These are phyloP conservation scores for Conistra vaccinii DNA, from an alignment of 2,888 invertebrate genomes.

Conservation along the genomic window DNA sequence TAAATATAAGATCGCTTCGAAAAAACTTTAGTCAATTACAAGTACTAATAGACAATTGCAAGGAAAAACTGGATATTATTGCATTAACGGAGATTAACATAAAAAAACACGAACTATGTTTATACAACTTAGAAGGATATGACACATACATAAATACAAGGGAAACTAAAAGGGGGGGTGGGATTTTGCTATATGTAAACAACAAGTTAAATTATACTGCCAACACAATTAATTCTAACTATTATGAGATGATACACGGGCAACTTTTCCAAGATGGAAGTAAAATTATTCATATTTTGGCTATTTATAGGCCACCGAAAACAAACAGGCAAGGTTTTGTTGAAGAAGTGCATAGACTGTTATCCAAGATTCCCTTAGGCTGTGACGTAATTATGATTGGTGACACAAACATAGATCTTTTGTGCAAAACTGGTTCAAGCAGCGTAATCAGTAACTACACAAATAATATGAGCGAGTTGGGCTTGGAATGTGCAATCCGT, in stretches of 20 bases:
- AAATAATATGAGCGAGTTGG: slow-evolving; percentile 25
- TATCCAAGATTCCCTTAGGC: neutral
- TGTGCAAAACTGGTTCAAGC: slow-evolving; percentile 8
- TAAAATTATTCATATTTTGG: too few species aligned
- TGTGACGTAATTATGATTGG: slow-evolving; percentile 2
- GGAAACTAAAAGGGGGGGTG: neutral
- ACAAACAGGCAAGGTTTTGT: neutral
- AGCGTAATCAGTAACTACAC: neutral
- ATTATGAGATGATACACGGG: too few species aligned
- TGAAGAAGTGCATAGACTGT: slow-evolving; percentile 10
- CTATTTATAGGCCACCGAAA: too few species aligned
- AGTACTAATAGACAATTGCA: neutral
- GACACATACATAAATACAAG: neutral
- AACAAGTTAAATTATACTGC: too few species aligned
- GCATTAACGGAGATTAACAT: neutral
- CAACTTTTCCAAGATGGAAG: too few species aligned
- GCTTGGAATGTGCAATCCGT: slow-evolving; percentile 14
- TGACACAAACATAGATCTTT: slow-evolving; percentile 18
- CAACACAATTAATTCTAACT: too few species aligned
- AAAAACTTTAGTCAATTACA: neutral
- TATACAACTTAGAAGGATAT: neutral
- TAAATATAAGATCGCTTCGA: neutral
- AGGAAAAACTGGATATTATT: neutral
- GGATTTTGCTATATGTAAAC: neutral
- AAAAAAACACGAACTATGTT: neutral